These are phyloP conservation scores for Corythaeola cristata DNA, from an alignment of 2,113 vertebrate species.

Conservation along the genomic window DNA sequence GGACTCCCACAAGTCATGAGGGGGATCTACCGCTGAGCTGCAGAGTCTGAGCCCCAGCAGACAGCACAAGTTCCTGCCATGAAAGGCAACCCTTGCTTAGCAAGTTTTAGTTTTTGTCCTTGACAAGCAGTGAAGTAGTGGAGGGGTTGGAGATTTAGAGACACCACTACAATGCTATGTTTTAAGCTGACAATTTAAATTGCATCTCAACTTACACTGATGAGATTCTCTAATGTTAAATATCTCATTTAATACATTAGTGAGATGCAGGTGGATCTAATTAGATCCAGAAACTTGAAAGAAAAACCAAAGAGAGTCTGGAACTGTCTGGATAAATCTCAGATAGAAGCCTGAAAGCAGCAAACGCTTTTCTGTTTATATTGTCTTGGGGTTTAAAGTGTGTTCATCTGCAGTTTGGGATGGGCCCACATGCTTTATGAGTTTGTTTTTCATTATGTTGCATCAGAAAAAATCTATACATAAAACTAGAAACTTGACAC, in stretches of 20 bases:
- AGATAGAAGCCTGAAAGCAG: neutral
- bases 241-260: neutral
- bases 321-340: neutral
- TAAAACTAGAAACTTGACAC: neutral
- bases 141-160: neutral
- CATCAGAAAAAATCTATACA: conserved; percentile 1
- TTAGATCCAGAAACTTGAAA: neutral
- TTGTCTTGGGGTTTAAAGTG: neutral
- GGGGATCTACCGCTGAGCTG: neutral
- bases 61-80: neutral
- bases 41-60: neutral
- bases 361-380: neutral
- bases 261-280: neutral
- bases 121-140: neutral
- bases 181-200: neutral
- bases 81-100: neutral
- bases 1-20: neutral
- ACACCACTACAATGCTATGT: neutral
- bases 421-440: neutral
- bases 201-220: neutral
- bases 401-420: neutral
- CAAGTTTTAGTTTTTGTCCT: neutral
- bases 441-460: neutral
- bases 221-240: neutral
- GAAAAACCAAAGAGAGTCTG: neutral